Evolutionary conservation across 2,797 vertebrate species (phyloP).

Genomic region (Nyctalus aviator): DNA sequence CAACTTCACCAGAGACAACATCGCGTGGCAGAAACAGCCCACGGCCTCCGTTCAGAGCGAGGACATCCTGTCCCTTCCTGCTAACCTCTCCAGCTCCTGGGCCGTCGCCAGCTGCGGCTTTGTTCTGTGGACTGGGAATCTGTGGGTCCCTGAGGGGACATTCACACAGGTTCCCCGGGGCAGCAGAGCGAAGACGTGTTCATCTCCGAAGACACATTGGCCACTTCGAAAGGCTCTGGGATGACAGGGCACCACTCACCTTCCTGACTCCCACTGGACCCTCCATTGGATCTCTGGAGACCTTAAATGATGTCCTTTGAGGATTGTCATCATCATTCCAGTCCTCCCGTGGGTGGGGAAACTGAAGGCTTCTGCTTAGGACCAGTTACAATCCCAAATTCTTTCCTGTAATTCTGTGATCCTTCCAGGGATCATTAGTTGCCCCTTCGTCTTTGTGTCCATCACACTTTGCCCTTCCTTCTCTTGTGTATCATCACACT

Average conservation of each 20-base stretch:
- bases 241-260: neutral
- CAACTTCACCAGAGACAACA: constrained; percentile 64
- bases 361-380: neutral
- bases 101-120: neutral
- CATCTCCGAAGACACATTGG: neutral
- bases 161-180: neutral
- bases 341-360: too few species aligned
- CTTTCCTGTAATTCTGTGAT: neutral
- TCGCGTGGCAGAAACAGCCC: constrained; percentile 32
- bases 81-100: neutral
- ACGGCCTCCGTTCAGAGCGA: neutral
- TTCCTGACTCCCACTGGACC: neutral
- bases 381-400: neutral
- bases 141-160: neutral
- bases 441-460: neutral
- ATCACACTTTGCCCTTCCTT: neutral
- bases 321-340: neutral
- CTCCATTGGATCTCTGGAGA: neutral
- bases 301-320: neutral
- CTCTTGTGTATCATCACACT: too few species aligned
- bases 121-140: constrained; percentile 2
- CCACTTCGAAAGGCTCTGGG: neutral
- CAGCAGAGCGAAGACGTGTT: neutral
- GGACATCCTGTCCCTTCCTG: neutral
- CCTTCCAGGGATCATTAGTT: neutral